These are phyloP conservation scores for Chymomyza costata DNA, from an alignment of 1,140 invertebrate genomes.

Conservation along the genomic window DNA sequence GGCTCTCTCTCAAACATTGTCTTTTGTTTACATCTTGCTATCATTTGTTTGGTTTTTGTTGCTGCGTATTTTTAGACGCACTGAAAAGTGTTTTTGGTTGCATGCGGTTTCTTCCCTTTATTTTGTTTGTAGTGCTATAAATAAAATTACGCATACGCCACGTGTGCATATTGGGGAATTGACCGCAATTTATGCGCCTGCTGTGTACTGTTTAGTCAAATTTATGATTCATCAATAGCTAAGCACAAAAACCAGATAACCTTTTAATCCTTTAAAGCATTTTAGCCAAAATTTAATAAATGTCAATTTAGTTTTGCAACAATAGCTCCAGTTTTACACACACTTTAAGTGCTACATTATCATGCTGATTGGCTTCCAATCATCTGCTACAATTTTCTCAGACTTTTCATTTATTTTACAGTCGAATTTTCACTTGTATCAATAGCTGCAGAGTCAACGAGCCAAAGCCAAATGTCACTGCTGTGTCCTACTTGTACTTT, in stretches of 20 bases:
- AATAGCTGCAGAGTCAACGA: constrained; percentile 45
- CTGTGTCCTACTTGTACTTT: neutral
- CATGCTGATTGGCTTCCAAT: constrained; percentile 68
- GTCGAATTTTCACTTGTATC: constrained; percentile 8
- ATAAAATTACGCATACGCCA: constrained; percentile 64
- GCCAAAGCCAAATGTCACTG: constrained; percentile 62
- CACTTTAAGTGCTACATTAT: too few relatives aligned
- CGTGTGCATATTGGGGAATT: constrained; percentile 22
- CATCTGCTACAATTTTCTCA: constrained; percentile 36
- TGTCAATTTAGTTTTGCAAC: too few relatives aligned
- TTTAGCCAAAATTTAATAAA: too few relatives aligned
- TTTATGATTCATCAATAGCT: too few relatives aligned
- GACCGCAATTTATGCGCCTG: constrained; percentile 15
- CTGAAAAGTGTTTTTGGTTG: neutral
- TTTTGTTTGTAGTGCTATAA: constrained; percentile 34
- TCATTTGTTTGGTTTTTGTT: neutral
- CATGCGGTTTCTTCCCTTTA: too few relatives aligned
- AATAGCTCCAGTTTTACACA: too few relatives aligned
- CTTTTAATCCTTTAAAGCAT: too few relatives aligned
- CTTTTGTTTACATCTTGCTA: neutral
- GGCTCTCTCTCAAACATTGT: too few relatives aligned
- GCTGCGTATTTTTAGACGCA: constrained; percentile 27
- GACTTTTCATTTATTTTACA: constrained; percentile 50
- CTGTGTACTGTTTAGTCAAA: too few relatives aligned
- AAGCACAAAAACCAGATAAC: too few relatives aligned